Base-by-base conservation (phyloP, 1,140 invertebrate genomes). In the Drosophila nikananu region DNA sequence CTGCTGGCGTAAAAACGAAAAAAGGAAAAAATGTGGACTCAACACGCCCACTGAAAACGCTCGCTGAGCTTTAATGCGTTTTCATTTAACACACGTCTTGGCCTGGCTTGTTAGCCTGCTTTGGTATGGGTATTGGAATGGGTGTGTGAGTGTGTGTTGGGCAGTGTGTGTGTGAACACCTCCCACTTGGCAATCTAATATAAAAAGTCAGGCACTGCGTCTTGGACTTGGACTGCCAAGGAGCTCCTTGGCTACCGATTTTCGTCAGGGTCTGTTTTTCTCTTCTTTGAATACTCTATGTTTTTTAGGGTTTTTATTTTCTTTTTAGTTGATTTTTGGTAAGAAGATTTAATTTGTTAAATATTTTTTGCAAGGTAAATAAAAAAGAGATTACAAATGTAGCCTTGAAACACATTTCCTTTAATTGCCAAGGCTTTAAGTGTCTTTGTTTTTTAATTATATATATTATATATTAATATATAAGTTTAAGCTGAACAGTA, bases 101-200 rank as follows among this genome's bases (percentile, higher is more conserved):
- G 75, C 75, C 41, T 30, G 65, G 64, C 86, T 90, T 87, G 83
- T 87, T 87, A 87, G 77, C 67, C 39, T 21, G 39, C 46, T 13
- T 44, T 48, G 54, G 54, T 48, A 35, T 51, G 15, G 15, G 42
- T 32, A 25, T 25, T n/a, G 21, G 32, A 58, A 25, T 52, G 19
- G 41, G 35, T 59, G 64, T 57, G 42, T 57, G 46, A 70, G 75
- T 54, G 49, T 37, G 61, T 73, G 59, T 48, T 39, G 25, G 49
- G 58, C 59, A 35, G 44, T 79, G 82, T 86, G 70, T 81, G 83
- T 35, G 75, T 82, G 81, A 80, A 90, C 86, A 89, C 86, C 86
- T 90, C 86, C 86, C 86, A 90, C 86, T 90, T 90, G 79, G 82
- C 83, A 90, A 90, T 90, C 86, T 81, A 90, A 84, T 89, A 89